These are phyloP conservation scores for Mycetomoellerius zeteki DNA, from an alignment of 1,140 invertebrate species.

Conservation along the genomic window DNA sequence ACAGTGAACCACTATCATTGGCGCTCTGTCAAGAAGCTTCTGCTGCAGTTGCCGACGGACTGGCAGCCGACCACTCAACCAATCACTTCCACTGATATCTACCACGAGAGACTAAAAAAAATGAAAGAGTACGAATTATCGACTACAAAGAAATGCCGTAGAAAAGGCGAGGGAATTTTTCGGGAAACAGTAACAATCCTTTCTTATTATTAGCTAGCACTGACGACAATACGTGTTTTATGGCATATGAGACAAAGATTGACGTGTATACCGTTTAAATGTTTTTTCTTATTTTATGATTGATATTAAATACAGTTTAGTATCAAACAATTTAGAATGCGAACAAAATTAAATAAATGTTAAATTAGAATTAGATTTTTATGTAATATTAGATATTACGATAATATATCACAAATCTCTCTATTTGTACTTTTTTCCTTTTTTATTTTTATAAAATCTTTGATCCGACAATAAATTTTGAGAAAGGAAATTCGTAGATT, in stretches of 20 bases:
- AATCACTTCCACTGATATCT: conserved; percentile 70
- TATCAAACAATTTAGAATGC: background rate
- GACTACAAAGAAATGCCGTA: conserved; percentile 13
- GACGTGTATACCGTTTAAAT: background rate
- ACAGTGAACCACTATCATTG: conserved; percentile 51
- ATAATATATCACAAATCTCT: background rate
- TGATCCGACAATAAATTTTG: background rate
- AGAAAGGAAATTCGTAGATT: background rate
- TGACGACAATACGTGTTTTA: background rate
- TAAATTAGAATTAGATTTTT: background rate
- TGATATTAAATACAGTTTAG: background rate
- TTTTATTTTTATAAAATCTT: background rate
- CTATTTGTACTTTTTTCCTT: background rate
- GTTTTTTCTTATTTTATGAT: background rate
- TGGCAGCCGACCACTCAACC: conserved; percentile 71
- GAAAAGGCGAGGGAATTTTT: background rate
- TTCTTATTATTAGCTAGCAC: background rate
- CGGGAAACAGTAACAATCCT: background rate
- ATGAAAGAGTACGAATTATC: conserved; percentile 10
- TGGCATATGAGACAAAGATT: no score
- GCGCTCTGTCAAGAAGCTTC: conserved; percentile 67
- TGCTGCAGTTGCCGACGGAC: conserved; percentile 51
- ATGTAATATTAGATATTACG: background rate
- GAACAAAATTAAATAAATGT: background rate
- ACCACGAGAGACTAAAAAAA: conserved; percentile 16